phyloP scores from a whole-genome alignment of 2,888 invertebrate species.

The Molorchus minor region DNA sequence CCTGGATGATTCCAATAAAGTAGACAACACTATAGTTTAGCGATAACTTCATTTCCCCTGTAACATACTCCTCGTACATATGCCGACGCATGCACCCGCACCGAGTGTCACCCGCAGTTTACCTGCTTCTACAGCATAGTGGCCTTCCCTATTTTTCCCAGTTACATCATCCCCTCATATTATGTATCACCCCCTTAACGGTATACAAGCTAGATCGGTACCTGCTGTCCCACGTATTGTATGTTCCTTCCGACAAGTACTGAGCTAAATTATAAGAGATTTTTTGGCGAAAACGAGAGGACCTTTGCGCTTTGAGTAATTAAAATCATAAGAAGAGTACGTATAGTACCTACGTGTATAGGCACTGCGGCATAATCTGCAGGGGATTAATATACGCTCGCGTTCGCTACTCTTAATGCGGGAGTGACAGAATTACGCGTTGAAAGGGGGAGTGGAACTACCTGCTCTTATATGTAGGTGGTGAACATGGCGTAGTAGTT shows the following conservation, averaged over 20 bases:
- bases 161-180: conserved; percentile 24
- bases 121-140: conserved; percentile 46
- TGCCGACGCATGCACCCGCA: conserved; percentile 48
- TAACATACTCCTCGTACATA: conserved; percentile 45
- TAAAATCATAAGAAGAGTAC: conserved; percentile 2
- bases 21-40: no score
- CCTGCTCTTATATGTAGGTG: no score
- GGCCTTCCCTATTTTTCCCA: conserved; percentile 22
- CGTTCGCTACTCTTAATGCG: not conserved
- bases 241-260: conserved; percentile 42
- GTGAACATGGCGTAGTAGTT: no score
- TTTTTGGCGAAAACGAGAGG: conserved; percentile 16
- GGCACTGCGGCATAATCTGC: not conserved
- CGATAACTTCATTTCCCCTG: conserved; percentile 38
- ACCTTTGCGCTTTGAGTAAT: conserved; percentile 2
- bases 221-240: conserved; percentile 35
- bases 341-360: not conserved
- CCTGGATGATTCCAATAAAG: no score
- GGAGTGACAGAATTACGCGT: not conserved
- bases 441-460: no score
- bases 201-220: conserved; percentile 20
- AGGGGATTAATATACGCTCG: not conserved
- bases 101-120: conserved; percentile 48
- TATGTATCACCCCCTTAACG: conserved; percentile 36
- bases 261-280: conserved; percentile 46